Base-by-base conservation (phyloP, 2,888 invertebrate species). In the Pseudolycoriella hygida region DNA sequence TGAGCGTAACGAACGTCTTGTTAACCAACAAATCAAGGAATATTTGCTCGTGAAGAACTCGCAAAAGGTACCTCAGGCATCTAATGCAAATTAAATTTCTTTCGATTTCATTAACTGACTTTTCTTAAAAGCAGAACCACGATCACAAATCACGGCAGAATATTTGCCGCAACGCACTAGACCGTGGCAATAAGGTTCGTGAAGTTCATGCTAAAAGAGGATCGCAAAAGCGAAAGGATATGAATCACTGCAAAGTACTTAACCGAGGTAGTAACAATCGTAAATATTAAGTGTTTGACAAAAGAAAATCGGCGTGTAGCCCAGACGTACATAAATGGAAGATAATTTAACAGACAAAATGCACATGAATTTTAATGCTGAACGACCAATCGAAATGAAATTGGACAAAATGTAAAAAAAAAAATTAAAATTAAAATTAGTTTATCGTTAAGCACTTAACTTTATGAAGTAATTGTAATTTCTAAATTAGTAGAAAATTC, bases 221-320 rank as follows among this genome's bases (percentile, higher is more conserved):
- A 50, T 67, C 68, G 43, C 68, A 67, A 47, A 68, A 72, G 42
- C 71, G 73, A 51, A 66, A 70, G 49, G 73, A 73, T 51, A 56
- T 60, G 56, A 69, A 68, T 53, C 66, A 69, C 54, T 68, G 68
- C 57, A 66, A 66, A 53, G 59, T 68, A 53, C 64, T 68, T 55
- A 73, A 72, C 54, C 69, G 73, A 51, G 72, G 69, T 54, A 75
- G 73, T 62, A 74, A 74, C 60, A 74, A 74, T 57, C 72, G 75
- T 60, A 74, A 73, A 66, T 71, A 72, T 67, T 72, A 64, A 63
- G 57, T 56, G 54, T 25, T 25, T 6, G 25, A 25, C 25, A 25
- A n/a, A n/a, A n/a, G n/a, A n/a, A n/a, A n/a, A n/a, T n/a, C n/a
- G n/a, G n/a, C n/a, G n/a, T n/a, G n/a, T n/a, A n/a, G n/a, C n/a